Evolutionary conservation across 2,888 invertebrate species (phyloP).

Genomic region (Oscheius sp.): DNA sequence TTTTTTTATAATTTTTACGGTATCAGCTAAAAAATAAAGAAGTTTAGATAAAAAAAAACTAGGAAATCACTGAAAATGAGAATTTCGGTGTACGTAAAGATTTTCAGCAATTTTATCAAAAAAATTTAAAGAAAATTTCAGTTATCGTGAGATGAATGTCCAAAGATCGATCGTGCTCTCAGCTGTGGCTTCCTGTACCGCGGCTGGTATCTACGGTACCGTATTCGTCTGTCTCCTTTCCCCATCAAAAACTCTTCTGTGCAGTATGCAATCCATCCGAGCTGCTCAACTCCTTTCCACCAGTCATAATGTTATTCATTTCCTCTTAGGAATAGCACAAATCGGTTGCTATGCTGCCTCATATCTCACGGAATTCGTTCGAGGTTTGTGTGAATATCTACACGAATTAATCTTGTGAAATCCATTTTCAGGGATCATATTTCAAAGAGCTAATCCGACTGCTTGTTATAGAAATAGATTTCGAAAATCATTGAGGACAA

Average conservation of each 20-base stretch:
- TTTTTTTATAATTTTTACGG: too few relatives aligned
- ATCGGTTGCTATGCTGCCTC: constrained; percentile 18
- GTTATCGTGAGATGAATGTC: constrained; percentile 26
- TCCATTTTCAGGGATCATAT: constrained; percentile 28
- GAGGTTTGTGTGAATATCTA: constrained; percentile 8
- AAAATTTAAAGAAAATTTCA: too few relatives aligned
- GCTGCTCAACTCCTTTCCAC: neutral
- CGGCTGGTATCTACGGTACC: constrained; percentile 8
- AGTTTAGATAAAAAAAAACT: too few relatives aligned
- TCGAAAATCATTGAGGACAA: constrained; percentile 34
- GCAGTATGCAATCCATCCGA: constrained; percentile 16
- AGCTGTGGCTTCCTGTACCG: neutral
- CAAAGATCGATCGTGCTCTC: constrained; percentile 9
- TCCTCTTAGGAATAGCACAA: constrained; percentile 23
- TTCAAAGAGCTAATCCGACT: constrained; percentile 29
- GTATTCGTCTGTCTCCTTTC: constrained; percentile 1
- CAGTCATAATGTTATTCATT: constrained; percentile 20
- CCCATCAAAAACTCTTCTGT: neutral
- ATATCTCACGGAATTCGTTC: constrained; percentile 14
- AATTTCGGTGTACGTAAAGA: too few relatives aligned
- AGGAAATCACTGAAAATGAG: too few relatives aligned
- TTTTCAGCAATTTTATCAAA: too few relatives aligned
- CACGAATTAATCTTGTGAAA: too few relatives aligned
- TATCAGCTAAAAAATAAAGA: too few relatives aligned
- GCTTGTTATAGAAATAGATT: constrained; percentile 34